Conservation (phyloP, 2,888 invertebrate genomes). For the Lepidocyrtinus sp. region DNA sequence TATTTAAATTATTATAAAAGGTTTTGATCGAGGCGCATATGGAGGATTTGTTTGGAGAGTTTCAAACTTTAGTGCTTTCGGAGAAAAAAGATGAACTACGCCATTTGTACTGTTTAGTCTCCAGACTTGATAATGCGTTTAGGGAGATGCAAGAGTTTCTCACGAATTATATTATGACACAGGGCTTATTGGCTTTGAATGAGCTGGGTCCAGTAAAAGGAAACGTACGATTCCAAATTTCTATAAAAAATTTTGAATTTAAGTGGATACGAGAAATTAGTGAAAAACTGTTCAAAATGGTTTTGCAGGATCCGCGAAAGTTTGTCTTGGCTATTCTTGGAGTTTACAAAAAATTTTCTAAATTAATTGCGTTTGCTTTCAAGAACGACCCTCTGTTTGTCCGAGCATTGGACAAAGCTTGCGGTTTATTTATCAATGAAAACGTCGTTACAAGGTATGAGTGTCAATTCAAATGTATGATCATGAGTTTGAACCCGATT, state of each 20-base stretch:
- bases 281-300: too few species aligned
- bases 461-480: too few species aligned
- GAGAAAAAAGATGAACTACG: conserved; percentile 47
- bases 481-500: not conserved
- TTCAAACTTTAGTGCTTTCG: conserved; percentile 37
- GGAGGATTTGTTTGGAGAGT: conserved; percentile 42
- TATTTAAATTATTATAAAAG: conserved; percentile 21
- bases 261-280: too few species aligned
- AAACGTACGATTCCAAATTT: not conserved
- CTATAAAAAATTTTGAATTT: not conserved
- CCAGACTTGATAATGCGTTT: conserved; percentile 38
- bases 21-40: conserved; percentile 54
- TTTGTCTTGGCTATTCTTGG: conserved; percentile 47
- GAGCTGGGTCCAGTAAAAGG: not conserved
- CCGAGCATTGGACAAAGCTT: conserved; percentile 56
- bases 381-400: conserved; percentile 54
- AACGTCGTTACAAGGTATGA: conserved; percentile 48
- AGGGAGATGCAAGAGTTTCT: conserved; percentile 47
- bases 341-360: conserved; percentile 50
- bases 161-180: conserved; percentile 29
- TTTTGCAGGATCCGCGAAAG: conserved; percentile 47
- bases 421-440: conserved; percentile 57
- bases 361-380: conserved; percentile 38
- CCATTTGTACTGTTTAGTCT: conserved; percentile 48
- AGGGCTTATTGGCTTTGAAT: not conserved